Evolutionary conservation across 2,113 vertebrate species (phyloP).

Genomic region (Dolichotis patagonum): DNA sequence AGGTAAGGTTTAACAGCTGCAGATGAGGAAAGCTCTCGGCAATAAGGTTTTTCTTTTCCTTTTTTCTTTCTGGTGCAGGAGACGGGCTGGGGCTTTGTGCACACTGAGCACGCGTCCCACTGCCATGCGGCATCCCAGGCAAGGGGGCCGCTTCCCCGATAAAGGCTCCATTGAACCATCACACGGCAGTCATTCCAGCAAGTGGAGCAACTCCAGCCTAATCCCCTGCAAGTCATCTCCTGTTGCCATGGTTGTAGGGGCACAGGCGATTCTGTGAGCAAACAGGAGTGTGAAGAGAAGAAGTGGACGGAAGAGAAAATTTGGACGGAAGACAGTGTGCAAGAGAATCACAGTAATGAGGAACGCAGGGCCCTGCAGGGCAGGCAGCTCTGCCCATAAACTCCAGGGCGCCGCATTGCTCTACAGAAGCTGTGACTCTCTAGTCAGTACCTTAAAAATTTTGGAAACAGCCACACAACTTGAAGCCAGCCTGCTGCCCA

Average conservation of each 20-base stretch:
- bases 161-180: background rate
- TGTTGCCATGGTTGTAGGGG: background rate
- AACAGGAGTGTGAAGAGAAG: background rate
- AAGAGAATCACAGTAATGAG: background rate
- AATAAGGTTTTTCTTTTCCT: background rate
- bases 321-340: no score
- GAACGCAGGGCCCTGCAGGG: rapidly evolving
- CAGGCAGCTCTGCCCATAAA: rapidly evolving
- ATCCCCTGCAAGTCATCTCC: background rate
- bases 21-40: background rate
- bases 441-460: rapidly evolving
- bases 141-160: background rate
- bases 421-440: background rate
- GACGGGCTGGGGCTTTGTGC: background rate
- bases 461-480: rapidly evolving
- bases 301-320: no score
- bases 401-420: background rate
- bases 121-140: background rate
- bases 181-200: background rate
- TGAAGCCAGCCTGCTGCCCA: background rate
- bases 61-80: background rate
- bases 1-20: background rate
- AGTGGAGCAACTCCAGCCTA: background rate
- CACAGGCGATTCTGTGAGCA: background rate
- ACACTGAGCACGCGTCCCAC: background rate